Base-by-base conservation (phyloP, 2,888 invertebrate genomes). In the Scaeva pyrastri region DNA sequence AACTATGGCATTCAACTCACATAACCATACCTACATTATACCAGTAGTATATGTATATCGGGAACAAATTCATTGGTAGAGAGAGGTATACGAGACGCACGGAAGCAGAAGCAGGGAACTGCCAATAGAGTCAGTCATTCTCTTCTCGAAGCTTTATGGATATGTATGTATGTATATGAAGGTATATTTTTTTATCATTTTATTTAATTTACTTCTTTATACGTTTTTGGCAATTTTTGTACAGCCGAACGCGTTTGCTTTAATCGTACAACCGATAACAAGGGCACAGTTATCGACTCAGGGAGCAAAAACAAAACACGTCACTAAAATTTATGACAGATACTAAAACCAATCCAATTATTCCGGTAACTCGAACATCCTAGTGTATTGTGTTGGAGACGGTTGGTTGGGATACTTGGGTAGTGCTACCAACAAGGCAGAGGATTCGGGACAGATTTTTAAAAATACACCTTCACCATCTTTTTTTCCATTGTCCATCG, bases 321-420 rank as follows among this genome's bases (percentile, higher is more conserved):
- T 81, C 81, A 77, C 81, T 81, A 81, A 81, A 86, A 86, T 86
- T 81, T 81, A 86, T 78, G 86, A 81, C 81, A 81, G 81, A 81
- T 81, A 81, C 81, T 86, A 86, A 81, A 86, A 81, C 81, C 81
- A 86, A 86, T 86, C 86, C 86, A 86, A 85, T 86, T 86, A 86
- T 86, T 81, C 70, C 86, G 81, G 86, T 77, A 81, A 86, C 86
- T 81, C 86, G 86, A 81, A 73, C 64, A 81, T 77, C 64, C 81
- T 48, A 21, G 62, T 58, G 58, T 52, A 72, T 76, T 68, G 58
- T 56, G 41, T 41, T 55, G 21, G 66, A 19, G 70, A 11, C 7
- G 50, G 55, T n/a, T 19, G 12, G 31, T 8, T 23, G 39, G 58
- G 31, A 41, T 50, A 52, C 64, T 31, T 48, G 70, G 55, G n/a